A percentile compares a stretch with the other conserved stretches of the same genome.
Conservation (phyloP, 2,888 invertebrate genomes). For the Ochropleura leucogaster region DNA sequence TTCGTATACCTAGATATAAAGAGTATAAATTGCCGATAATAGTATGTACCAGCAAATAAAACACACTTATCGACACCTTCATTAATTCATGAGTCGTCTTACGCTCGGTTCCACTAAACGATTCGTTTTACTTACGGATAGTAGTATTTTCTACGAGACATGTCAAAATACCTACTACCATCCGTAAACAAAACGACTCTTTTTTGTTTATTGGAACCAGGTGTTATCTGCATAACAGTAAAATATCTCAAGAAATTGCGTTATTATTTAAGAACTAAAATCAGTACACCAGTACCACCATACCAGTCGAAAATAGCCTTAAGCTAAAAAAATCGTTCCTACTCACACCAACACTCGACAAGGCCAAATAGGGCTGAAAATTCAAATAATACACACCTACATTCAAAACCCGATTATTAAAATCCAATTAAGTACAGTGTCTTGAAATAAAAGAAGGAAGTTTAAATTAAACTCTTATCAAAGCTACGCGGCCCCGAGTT, state of each 20-base stretch:
- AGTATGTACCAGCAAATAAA: not conserved
- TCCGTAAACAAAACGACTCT: too few relatives aligned
- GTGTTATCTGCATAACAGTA: not conserved
- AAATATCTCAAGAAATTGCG: not conserved
- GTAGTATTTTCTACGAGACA: too few relatives aligned
- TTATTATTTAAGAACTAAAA: not conserved
- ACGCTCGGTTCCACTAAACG: too few relatives aligned
- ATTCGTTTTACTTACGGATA: too few relatives aligned
- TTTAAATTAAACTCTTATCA: slow-evolving; percentile 14
- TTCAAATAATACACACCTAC: slow-evolving; percentile 6
- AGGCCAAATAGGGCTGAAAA: not conserved
- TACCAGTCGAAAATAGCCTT: not conserved
- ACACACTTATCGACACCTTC: not conserved
- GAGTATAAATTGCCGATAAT: too few relatives aligned
- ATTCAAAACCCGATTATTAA: slow-evolving; percentile 9
- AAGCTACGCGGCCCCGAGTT: slow-evolving; percentile 29
- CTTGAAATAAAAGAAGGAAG: slow-evolving; percentile 29
- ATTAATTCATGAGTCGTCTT: too few relatives aligned
- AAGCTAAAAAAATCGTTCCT: not conserved
- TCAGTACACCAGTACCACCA: too few relatives aligned
- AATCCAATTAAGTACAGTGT: slow-evolving; percentile 28
- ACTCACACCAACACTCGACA: not conserved
- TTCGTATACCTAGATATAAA: too few relatives aligned
- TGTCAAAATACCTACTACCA: too few relatives aligned
- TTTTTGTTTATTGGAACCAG: too few relatives aligned